Base-by-base conservation (phyloP, 2,113 vertebrate genomes). In the Tragelaphus scriptus region DNA sequence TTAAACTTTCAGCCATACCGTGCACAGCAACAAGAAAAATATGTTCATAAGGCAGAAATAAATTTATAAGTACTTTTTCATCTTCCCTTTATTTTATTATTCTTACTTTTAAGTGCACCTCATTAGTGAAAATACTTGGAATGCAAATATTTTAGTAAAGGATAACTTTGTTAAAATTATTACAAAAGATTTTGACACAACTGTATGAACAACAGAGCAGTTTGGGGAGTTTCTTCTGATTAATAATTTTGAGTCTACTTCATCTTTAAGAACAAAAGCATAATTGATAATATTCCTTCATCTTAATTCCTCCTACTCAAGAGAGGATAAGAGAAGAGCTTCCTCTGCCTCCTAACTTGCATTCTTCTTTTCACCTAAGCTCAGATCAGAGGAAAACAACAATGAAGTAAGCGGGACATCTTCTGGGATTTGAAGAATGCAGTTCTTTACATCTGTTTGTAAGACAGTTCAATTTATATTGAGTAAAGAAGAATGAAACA, bases 1-100 rank as follows among this genome's bases (percentile, higher is more conserved):
- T 91, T 7, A 2, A 97, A 94, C 81, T 96, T 94, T 68, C 58
- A 91, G 96, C 68, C 97, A 85, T 47, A 91, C 23, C 88, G 93
- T 91, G 26, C 77, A 75, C 17, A 97, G 96, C 94, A 97, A 89
- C 32, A 93, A 98, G 96, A 98, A 97, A 95, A 97, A 97, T 95
- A 92, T 87, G 84, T 96, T 98, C 89, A 96, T 97, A 93, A 94
- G 59, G 79, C 77, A 94, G 51, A 94, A 94, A 88, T 85, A 97
- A 90, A 86, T 85, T 36, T 93, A 40, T 63, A 97, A 97, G 88
- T 80, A 95, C 71, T 94, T 98, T 97, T 93, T 97, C 94, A 96
- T 89, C 56, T 93, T 44, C 49, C 47, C 58, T 95, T 94, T 85
- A 89, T 93, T 97, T 91, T 95, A 95, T 94, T 96, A 93, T 94